Evolutionary conservation across 2,797 vertebrate species (phyloP).

Genomic region (Chrysocyon brachyurus): DNA sequence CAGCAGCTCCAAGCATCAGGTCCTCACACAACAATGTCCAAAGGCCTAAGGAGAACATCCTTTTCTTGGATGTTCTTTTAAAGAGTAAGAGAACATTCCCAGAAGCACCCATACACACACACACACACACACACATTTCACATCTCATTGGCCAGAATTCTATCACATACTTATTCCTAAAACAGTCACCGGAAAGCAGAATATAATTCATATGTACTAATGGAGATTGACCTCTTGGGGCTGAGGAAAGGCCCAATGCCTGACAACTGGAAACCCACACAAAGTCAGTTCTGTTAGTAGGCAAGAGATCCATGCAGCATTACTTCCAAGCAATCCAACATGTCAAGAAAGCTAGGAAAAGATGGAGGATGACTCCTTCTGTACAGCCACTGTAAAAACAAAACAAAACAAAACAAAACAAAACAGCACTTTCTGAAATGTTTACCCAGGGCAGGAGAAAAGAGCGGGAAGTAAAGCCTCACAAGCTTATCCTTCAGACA

Average conservation of each 20-base stretch:
- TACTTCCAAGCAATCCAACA: not conserved
- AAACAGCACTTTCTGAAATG: not conserved
- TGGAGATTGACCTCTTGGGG: not conserved
- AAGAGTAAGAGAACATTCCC: constrained; percentile 5
- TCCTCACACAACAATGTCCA: not conserved
- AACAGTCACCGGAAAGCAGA: constrained; percentile 21
- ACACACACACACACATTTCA: not conserved
- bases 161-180: constrained; percentile 21
- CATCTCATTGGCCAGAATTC: constrained; percentile 45
- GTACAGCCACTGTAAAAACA: not conserved
- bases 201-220: not conserved
- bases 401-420: not conserved
- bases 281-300: not conserved
- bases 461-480: not conserved
- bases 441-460: not conserved
- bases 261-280: not conserved
- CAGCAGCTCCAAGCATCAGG: not conserved
- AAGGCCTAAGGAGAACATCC: not conserved
- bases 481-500: not conserved
- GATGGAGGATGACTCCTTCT: not conserved
- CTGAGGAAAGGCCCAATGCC: not conserved
- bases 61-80: not conserved
- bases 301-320: not conserved
- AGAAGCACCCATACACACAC: not conserved
- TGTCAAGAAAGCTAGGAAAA: not conserved